Base-by-base conservation (phyloP, 2,797 vertebrate genomes). In the Melanotaenia parkinsoni region DNA sequence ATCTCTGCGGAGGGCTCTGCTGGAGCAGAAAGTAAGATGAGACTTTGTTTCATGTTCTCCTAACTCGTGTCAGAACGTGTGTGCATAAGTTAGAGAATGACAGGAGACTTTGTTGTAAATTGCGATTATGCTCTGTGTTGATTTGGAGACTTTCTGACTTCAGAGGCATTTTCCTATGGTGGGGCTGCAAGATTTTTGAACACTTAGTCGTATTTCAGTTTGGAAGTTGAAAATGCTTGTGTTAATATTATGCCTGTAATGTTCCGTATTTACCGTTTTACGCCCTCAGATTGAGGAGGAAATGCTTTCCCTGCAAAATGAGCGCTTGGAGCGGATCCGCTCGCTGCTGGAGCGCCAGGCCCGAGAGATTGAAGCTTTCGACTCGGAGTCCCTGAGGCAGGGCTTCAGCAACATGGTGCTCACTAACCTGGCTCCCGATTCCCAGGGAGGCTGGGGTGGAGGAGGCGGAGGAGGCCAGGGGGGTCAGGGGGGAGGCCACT, bases 361-460 rank as follows among this genome's bases (percentile, higher is more conserved):
- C 70, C 95, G 96, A 76, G 98, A 99, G 93, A 98, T 97, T 3
- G 98, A 99, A 94, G 97, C 98, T 63, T 99, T 99, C 77, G 98
- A 99, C 94, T 99, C 97, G 0, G 98, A 99, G 93, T 98, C 97
- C 92, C 97, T 99, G 97, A 95, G 98, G 70, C 95, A 99, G 89
- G 98, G 98, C 89, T 99, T 99, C 93, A 98, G 96, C 94, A 99
- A 98, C 89, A 99, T 99, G 98, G 96, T 98, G 86, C 97, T 99
- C 89, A 97, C 97, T 84, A 98, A 97, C 94, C 93, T 98, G 90
- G 95, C 96, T 84, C 93, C 97, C 11, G 97, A 99, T 82, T 95
- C 96, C 83, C 95, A 96, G 87, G 97, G 96, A 90, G 96, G 96
- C 86, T 98, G 98, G 96, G 96, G 96, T 70, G 82, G 89, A 18